Evolutionary conservation across 2,113 vertebrate species (phyloP), one percentile per base, ranked within the genome.

Genomic region (Stegostoma tigrinum): DNA sequence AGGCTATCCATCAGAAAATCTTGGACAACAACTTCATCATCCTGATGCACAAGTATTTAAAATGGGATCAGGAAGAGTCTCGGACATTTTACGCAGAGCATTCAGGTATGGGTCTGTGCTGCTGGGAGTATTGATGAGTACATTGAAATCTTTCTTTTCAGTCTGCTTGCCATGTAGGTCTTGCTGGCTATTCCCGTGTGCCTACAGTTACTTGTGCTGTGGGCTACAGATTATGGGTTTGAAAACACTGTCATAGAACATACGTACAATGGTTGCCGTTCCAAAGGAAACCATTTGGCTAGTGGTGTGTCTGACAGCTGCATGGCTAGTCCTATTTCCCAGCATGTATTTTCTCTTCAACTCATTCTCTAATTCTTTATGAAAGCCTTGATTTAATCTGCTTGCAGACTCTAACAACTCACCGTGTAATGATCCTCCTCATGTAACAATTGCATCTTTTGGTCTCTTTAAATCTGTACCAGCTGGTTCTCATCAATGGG

Each of bases 1-100:
- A 99, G 99, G 98, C 98, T 80, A 97, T 99, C 97, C 98, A 99
- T 95, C 97, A 98, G 89, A 98, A 96, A 96, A 99, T 99, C 96
- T 97, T 99, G 70, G 97, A 97, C 67, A 97, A 98, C 97, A 97
- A 96, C 4, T 99, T 99, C 96, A 96, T 98, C 68, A 98, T 99
- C 4, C 97, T 99, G 75, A 97, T 97, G 95, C 97, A 96, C 95
- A 98, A 97, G 97, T 97, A 99, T 55, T 97, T 99, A 23, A 96
- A 97, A 24, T 99, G 98, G 98, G 97, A 96, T 52, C 97, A 96
- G 95, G 97, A 97, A 93, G 98, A 99, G 94, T 99, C 98, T 12
- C 97, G 97, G 97, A 97, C 94, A 70, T 99, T 99, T 97, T 99
- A 99, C 96, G 97, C 96, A 55, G 98, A 99, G 96, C 99, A 99